Evolutionary conservation across 1,140 invertebrate species (phyloP), one percentile per base, ranked within the genome.

Genomic region (Drosophila tristis): DNA sequence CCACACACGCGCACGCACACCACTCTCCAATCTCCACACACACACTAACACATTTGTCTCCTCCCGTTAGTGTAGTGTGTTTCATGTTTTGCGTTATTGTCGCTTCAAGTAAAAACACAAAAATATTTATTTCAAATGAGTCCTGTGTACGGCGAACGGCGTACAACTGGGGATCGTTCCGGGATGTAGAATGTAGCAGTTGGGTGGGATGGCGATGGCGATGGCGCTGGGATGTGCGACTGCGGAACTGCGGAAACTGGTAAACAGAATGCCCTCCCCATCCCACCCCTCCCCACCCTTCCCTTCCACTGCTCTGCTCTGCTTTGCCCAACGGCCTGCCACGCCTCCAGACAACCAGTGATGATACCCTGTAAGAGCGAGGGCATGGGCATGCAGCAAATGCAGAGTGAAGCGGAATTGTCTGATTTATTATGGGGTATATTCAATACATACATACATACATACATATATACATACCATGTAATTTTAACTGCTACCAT

Each of bases 111-210:
- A 87, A 87, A 89, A 84, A 87, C 84, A 89, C 84, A 87, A 87
- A 87, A 87, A 87, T 87, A 87, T 87, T 87, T 89, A 87, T 87
- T 87, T 87, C 84, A 87, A 87, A 87, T 87, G 84, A 87, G 84
- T 84, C 72, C 65, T 87, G 84, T 77, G 79, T 80, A 13, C 35
- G 35, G 31, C 35, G 79, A 77, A 13, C 35, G 35, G 31, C 35
- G 11, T 13, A 89, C 85, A 87, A 90, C 84, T 89, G 82, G 82
- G 82, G 74, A 39, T 39, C 35, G 35, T 39, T 39, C 11, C 35
- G 35, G 35, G 35, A 39, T 39, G 11, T 39, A 13, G 35, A 7
- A 39, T 39, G 35, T 39, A 4, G 35, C 3, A 39, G 9, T 11
- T 7, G 26, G 26, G 26, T 13, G 35, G 11, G 2, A 8, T 31